Evolutionary conservation across 2,113 vertebrate genomes (phyloP).

Genomic region (Dunckerocampus dactyliophorus): DNA sequence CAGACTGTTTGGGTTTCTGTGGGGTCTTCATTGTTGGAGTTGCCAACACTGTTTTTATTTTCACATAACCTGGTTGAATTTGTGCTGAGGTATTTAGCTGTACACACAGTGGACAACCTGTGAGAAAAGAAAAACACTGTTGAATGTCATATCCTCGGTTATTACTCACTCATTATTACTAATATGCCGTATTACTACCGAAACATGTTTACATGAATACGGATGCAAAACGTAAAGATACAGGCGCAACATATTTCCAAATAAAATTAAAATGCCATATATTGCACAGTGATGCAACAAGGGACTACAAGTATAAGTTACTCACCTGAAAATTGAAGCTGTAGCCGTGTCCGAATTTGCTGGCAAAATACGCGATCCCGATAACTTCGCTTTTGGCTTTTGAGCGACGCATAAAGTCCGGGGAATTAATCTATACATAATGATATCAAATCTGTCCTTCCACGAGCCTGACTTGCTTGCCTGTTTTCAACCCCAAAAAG

Average conservation of each 20-base stretch:
- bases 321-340: slow-evolving; percentile 52
- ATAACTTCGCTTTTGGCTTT: slow-evolving; percentile 6
- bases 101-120: slow-evolving; percentile 40
- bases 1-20: slow-evolving; percentile 8
- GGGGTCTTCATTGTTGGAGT: slow-evolving; percentile 7
- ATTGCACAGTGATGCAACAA: background rate
- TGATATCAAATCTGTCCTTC: slow-evolving; percentile 45
- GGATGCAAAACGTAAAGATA: no score
- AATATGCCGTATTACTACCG: background rate
- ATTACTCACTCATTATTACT: background rate
- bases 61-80: slow-evolving; percentile 40
- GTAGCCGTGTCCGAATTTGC: slow-evolving; percentile 28
- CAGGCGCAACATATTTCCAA: no score
- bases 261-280: no score
- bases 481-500: slow-evolving; percentile 18
- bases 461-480: slow-evolving; percentile 29
- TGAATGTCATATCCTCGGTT: background rate
- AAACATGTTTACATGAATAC: background rate
- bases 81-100: slow-evolving; percentile 47
- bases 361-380: slow-evolving; percentile 10
- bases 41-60: slow-evolving; percentile 36
- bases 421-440: slow-evolving; percentile 58
- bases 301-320: background rate
- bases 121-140: slow-evolving; percentile 21
- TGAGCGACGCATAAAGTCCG: slow-evolving; percentile 20